A percentile compares a stretch with the other conserved stretches of the same genome.
Conservation (phyloP, 1,140 invertebrate genomes). For the Tetragnatha versicolor region DNA sequence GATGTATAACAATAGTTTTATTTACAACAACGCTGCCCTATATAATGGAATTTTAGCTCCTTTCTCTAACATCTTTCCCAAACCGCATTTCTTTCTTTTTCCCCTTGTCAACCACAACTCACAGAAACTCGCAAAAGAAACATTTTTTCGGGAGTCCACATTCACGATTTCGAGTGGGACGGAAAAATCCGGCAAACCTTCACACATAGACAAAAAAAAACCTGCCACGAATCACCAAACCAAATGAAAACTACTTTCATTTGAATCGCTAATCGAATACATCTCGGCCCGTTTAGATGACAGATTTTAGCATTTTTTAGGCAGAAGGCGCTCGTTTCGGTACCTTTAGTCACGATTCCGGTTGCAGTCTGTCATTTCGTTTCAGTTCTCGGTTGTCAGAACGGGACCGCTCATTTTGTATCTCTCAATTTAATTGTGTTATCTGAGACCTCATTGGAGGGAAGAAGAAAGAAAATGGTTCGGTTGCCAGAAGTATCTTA, state of each 20-base stretch:
- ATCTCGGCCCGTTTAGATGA: neutral
- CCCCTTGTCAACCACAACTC: neutral
- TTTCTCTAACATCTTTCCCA: too few relatives aligned
- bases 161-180: neutral
- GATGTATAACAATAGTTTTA: too few relatives aligned
- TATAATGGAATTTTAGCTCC: too few relatives aligned
- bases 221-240: neutral
- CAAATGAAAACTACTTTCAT: neutral
- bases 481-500: too few relatives aligned
- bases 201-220: neutral
- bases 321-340: too few relatives aligned
- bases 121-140: too few relatives aligned
- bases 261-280: conserved; percentile 14
- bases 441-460: neutral
- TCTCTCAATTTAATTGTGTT: conserved; percentile 26
- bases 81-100: neutral
- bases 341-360: neutral
- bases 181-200: neutral
- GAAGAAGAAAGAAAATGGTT: neutral
- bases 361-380: conserved; percentile 22
- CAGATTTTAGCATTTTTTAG: neutral
- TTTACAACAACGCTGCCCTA: too few relatives aligned
- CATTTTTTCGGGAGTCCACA: too few relatives aligned
- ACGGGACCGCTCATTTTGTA: neutral
- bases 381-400: conserved; percentile 13